phyloP scores from a whole-genome alignment of 1,140 invertebrate genomes.

The Zophobas morio region DNA sequence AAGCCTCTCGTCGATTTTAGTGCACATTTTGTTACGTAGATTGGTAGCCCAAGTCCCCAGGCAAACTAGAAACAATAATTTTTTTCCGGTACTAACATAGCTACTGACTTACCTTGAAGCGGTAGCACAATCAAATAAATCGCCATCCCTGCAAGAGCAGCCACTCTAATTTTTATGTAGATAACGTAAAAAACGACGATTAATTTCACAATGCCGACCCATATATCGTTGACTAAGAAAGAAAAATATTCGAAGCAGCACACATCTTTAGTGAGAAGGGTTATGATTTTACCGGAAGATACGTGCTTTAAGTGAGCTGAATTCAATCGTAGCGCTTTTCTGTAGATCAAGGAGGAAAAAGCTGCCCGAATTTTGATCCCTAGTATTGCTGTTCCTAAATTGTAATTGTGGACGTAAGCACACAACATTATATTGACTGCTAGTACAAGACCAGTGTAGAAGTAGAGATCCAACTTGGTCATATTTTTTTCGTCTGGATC shows the following conservation, averaged over 20 bases:
- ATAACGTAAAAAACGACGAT: conserved; percentile 83
- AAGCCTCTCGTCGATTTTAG: conserved; percentile 60
- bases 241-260: conserved; percentile 79
- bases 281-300: conserved; percentile 91
- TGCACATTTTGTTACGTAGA: conserved; percentile 52
- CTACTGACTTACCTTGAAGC: conserved; percentile 78
- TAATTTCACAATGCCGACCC: conserved; percentile 87
- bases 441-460: conserved; percentile 75
- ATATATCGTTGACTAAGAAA: conserved; percentile 82
- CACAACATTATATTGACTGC: conserved; percentile 71
- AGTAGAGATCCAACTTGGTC: conserved; percentile 72
- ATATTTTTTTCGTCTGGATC: conserved; percentile 68
- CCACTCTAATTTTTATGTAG: conserved; percentile 80
- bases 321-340: conserved; percentile 82
- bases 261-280: conserved; percentile 93
- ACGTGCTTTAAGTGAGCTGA: conserved; percentile 73
- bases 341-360: conserved; percentile 85
- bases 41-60: conserved; percentile 45
- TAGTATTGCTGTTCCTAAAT: conserved; percentile 72
- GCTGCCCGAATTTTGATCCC: conserved; percentile 68
- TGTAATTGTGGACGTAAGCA: conserved; percentile 77
- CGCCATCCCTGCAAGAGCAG: conserved; percentile 81
- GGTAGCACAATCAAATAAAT: conserved; percentile 87
- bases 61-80: conserved; percentile 44
- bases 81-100: neutral